phyloP scores from a whole-genome alignment of 2,797 vertebrate genomes.

The Danio tinwini region DNA sequence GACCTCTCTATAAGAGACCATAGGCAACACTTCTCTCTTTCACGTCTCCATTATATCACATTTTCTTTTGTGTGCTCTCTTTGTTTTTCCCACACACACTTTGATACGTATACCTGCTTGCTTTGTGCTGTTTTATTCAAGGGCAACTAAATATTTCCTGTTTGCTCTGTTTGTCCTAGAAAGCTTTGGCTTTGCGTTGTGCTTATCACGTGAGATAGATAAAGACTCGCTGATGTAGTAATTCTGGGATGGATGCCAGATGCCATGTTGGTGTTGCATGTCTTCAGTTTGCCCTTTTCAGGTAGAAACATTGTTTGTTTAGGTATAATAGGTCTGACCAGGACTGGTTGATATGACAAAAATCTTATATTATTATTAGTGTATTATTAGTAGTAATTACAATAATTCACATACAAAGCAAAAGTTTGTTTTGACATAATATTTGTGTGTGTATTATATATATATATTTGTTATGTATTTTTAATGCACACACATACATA shows the following conservation, averaged over 20 bases:
- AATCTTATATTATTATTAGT: no score
- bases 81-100: background rate
- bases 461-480: no score
- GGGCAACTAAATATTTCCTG: conserved; percentile 35
- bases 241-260: conserved; percentile 29
- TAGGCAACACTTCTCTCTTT: conserved; percentile 9
- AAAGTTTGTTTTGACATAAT: no score
- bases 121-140: conserved; percentile 25
- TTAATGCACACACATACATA: no score
- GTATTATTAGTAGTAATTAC: no score
- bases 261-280: conserved; percentile 3
- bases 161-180: background rate
- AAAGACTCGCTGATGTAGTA: background rate
- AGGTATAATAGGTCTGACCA: background rate
- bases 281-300: conserved; percentile 18
- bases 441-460: no score
- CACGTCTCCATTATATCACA: background rate
- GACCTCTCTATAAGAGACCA: conserved; percentile 24
- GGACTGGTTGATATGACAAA: background rate
- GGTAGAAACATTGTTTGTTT: conserved; percentile 5
- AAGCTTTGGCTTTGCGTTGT: conserved; percentile 1
- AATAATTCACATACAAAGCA: no score
- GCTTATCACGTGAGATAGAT: conserved; percentile 30
- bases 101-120: background rate
- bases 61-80: conserved; percentile 9